Evolutionary conservation across 2,888 invertebrate species (phyloP).

Genomic region (Lathronympha strigana): DNA sequence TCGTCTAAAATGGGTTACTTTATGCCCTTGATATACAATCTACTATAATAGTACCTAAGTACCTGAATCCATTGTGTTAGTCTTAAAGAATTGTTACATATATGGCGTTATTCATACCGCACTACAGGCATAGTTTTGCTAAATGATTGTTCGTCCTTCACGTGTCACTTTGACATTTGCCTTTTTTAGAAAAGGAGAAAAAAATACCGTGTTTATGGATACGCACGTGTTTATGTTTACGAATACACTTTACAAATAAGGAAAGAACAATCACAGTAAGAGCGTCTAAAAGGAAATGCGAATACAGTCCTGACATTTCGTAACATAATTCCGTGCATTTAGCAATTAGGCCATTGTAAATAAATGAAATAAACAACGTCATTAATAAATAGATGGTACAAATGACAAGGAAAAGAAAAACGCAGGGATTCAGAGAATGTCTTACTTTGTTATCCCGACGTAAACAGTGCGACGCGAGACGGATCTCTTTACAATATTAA

Average conservation of each 20-base stretch:
- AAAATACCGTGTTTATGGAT: no score
- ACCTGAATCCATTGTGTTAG: no score
- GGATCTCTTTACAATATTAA: constrained; percentile 40
- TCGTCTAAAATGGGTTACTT: no score
- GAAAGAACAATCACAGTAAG: neutral
- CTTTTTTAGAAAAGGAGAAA: no score
- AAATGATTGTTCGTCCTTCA: no score
- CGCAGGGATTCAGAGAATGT: constrained; percentile 26
- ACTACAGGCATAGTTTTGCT: no score
- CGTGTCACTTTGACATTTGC: no score
- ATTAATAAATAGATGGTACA: constrained; percentile 28
- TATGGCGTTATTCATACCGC: no score
- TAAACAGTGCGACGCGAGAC: constrained; percentile 29
- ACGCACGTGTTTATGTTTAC: no score
- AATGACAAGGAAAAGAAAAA: constrained; percentile 21
- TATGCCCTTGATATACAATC: no score
- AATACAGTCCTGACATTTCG: neutral
- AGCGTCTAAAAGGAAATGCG: neutral
- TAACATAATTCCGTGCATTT: constrained; percentile 1
- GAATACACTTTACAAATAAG: neutral
- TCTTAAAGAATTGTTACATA: no score
- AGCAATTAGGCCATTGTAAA: constrained; percentile 13
- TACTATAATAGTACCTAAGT: no score
- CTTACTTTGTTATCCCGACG: constrained; percentile 27
- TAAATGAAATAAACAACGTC: constrained; percentile 24